Base-by-base conservation (phyloP, 1,140 invertebrate species). In the Carcinoscorpius rotundicauda region DNA sequence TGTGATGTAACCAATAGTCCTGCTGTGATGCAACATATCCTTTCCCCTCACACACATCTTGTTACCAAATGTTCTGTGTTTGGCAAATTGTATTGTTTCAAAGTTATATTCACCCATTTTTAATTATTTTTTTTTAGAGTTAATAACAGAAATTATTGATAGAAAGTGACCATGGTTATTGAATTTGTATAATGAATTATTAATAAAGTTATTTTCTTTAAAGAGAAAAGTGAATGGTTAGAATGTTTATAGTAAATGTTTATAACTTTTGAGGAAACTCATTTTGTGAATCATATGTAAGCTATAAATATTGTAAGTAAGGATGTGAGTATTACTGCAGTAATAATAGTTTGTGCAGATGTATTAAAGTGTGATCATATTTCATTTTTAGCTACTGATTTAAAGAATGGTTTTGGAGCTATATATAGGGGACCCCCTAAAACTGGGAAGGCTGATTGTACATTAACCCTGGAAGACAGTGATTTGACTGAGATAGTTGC, bases 341-440 rank as follows among this genome's bases (percentile, higher is more conserved):
- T 29, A 29, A 29, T 29, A 29, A 29, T 29, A 29, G 9, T 59
- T 59, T 10, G 9, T 59, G 6, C 6, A 6, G 6, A 10, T 9
- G 52, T 6, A 58, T 49, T 52, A 49, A 52, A 52, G 48, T 58
- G 9, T 57, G 62, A 6, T 48, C 49, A 11, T 52, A n/a, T 61
- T 61, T 61, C 57, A 75, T 76, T 73, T 73, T 71, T 76, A 96
- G 93, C 89, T 73, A 78, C 93, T 62, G 92, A 97, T 77, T 82
- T 95, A 72, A 94, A 93, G 73, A 84, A 80, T 62, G 59, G 60
- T 55, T 69, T 71, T 51, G 84, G 83, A 61, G 81, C 81, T 69
- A 82, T 95, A 0, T 89, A 91, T 70, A 81, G 85, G 76, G 92
- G 91, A 60, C 78, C 82, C 69, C 87, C 88, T 0, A 86, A 87